A percentile compares a stretch with the other conserved stretches of the same genome.
Evolutionary conservation across 2,888 invertebrate genomes (phyloP).

Genomic region (Eueremaeus valkanovi): DNA sequence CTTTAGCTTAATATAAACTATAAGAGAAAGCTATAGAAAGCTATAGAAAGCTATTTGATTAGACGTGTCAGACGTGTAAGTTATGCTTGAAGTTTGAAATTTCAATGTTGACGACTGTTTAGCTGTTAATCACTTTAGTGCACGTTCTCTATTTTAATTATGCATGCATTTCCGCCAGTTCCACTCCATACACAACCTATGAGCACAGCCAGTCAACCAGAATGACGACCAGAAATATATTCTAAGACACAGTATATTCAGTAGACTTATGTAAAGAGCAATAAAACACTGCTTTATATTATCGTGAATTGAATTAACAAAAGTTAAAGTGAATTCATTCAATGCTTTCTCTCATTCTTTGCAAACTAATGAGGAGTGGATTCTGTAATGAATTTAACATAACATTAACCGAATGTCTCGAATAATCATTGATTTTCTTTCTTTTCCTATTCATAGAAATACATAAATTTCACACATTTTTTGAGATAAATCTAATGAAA

Average conservation of each 20-base stretch:
- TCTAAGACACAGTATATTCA: background rate
- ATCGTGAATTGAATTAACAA: conserved; percentile 21
- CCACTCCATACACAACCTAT: background rate
- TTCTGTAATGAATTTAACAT: conserved; percentile 6
- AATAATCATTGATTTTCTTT: conserved; percentile 21
- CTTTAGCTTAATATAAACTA: conserved; percentile 7
- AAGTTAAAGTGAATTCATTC: conserved; percentile 8
- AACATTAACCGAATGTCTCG: conserved; percentile 11
- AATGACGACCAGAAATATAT: background rate
- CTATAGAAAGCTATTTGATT: conserved; percentile 70
- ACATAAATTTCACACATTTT: conserved; percentile 26
- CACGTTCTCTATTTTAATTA: conserved; percentile 28
- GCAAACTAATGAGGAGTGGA: background rate
- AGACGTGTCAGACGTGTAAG: conserved; percentile 52
- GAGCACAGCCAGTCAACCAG: conserved; percentile 9
- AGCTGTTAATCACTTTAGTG: conserved; percentile 28
- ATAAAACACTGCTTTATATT: conserved; percentile 28
- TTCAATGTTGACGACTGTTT: conserved; percentile 60
- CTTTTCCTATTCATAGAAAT: conserved; percentile 15
- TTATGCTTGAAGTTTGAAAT: conserved; percentile 18
- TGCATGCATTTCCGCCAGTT: conserved; percentile 26
- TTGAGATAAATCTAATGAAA: conserved; percentile 17
- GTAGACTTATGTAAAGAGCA: conserved; percentile 17
- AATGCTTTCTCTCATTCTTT: background rate
- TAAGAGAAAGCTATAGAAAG: conserved; percentile 34